Base-by-base conservation (phyloP, 1,140 invertebrate genomes). In the Tetranychus cinnabarinus region DNA sequence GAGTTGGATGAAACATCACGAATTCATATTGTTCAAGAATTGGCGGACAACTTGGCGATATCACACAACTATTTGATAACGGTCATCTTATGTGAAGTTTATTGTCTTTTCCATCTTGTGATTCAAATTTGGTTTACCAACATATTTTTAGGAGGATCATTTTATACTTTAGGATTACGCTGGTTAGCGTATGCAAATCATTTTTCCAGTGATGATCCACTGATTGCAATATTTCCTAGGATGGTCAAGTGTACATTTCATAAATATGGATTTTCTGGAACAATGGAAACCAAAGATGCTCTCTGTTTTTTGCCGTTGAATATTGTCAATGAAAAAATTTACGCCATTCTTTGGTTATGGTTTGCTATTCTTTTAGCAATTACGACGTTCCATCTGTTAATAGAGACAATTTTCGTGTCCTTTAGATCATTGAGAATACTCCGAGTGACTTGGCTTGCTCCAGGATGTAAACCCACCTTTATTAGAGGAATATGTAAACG, bases 251-350 rank as follows among this genome's bases (percentile, higher is more conserved):
- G 88, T 69, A 87, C 84, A 54, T 92, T 58, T 31, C 42, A 58
- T 33, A 42, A 46, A 8, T 58, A 58, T 15, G 57, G 57, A 12
- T 58, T 34, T n/a, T 58, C 57, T 8, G 57, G 57, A 7, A 45
- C 57, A 2, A 42, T 58, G 36, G 57, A 58, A 31, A 46, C 57
- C 31, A 31, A 46, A 23, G 42, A 42, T 92, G 62, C 69, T 42
- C 66, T 71, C 58, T 87, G 84, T 65, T 75, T 86, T 6, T 70
- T 86, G 56, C 81, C 84, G 42, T 56, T 63, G 39, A 84, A 88
- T 74, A 90, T 92, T 70, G 86, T 93, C 72, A 93, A 95, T 73
- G 89, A 92, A 76, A 92, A 92, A 75, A 90, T 92, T 69, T 92
- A 89, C 76, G 83, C 90, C 7, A 88, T 91, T 75, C 77, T 92